Evolutionary conservation across 2,797 vertebrate genomes (phyloP).

Genomic region (Naso thynnoides): DNA sequence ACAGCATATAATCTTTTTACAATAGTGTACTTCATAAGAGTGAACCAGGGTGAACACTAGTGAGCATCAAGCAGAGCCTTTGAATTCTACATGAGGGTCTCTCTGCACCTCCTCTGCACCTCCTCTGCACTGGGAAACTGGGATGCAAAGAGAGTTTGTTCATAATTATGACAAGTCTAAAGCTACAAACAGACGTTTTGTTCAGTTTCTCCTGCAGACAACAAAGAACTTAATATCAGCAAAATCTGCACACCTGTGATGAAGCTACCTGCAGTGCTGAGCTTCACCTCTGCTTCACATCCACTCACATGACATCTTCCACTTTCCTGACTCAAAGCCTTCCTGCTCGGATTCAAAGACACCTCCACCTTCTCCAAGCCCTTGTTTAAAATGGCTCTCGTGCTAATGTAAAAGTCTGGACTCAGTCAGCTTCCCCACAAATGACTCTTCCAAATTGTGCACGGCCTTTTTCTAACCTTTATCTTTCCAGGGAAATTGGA

Average conservation of each 20-base stretch:
- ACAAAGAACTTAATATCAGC: constrained; percentile 2
- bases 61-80: not conserved
- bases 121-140: not conserved
- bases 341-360: not conserved
- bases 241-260: not conserved
- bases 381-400: constrained; percentile 6
- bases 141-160: not conserved
- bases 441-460: not conserved
- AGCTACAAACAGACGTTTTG: not conserved
- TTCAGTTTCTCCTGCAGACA: not conserved
- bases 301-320: not conserved
- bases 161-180: not conserved
- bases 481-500: constrained; percentile 25
- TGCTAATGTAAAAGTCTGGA: not conserved
- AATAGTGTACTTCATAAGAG: not conserved
- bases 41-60: too few relatives aligned
- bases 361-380: not conserved
- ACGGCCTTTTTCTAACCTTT: constrained; percentile 13
- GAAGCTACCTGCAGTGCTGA: not conserved
- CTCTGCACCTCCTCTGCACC: constrained; percentile 14
- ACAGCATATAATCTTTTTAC: not conserved
- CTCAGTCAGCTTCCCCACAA: not conserved
- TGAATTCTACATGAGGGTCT: not conserved
- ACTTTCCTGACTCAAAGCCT: not conserved
- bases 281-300: not conserved